Evolutionary conservation across 1,140 invertebrate species (phyloP), one percentile per base, ranked within the genome.

Genomic region (Chrysoperla carnea): DNA sequence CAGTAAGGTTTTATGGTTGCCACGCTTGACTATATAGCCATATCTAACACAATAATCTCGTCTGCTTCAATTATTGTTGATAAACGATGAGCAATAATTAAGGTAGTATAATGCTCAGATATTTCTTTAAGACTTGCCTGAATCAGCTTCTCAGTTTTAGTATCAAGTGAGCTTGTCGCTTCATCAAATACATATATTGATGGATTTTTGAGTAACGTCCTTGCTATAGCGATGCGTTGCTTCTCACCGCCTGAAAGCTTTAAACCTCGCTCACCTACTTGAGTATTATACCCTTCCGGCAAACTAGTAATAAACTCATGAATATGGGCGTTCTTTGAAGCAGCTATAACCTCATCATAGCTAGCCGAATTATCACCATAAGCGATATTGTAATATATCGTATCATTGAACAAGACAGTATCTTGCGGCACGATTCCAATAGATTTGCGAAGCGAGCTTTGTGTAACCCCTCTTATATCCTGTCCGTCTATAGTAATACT

Each of bases 391-490:
- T n/a, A n/a, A n/a, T n/a, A n/a, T 38, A 97, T 91, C 11, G 84
- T 81, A 54, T 91, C 87, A 60, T 97, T 97, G 56, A 98, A 98
- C 0, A 98, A 72, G 15, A 97, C 92, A n/a, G 93, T 96, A 56
- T 98, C 93, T 63, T 98, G 93, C 1, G 92, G 93, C 29, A 98
- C 93, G 23, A 97, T 90, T 31, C 91, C 92, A 51, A 92, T 86
- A 12, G 69, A n/a, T n/a, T n/a, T n/a, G n/a, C n/a, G n/a, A n/a
- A n/a, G n/a, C n/a, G n/a, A n/a, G n/a, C n/a, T n/a, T n/a, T n/a
- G n/a, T n/a, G n/a, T n/a, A n/a, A n/a, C n/a, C n/a, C n/a, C n/a
- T n/a, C n/a, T n/a, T n/a, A n/a, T n/a, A n/a, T n/a, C n/a, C n/a
- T n/a, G n/a, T n/a, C n/a, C n/a, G n/a, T n/a, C n/a, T n/a, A n/a